Conservation (phyloP, 2,888 invertebrate species). For the Chrysolina americana region DNA sequence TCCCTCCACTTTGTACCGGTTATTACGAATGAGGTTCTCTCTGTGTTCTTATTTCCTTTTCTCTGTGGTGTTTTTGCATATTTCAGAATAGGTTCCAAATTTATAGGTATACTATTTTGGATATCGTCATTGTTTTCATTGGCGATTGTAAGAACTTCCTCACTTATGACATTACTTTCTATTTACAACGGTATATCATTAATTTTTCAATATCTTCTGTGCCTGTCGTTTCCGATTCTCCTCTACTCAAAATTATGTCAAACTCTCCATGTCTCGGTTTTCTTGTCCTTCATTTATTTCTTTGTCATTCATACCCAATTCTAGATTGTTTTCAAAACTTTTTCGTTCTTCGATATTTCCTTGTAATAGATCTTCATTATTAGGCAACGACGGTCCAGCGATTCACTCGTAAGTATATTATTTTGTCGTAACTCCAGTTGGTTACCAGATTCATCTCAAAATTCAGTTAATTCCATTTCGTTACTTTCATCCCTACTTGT, state of each 20-base stretch:
- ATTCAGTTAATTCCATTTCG: no score
- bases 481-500: no score
- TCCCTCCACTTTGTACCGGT: conserved; percentile 17
- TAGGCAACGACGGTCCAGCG: no score
- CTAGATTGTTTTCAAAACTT: no score
- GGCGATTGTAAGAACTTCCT: not conserved
- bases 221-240: not conserved
- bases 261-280: not conserved
- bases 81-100: conserved; percentile 1
- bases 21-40: conserved; percentile 22
- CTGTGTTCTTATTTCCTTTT: conserved; percentile 19
- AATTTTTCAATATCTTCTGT: not conserved
- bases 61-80: conserved; percentile 16
- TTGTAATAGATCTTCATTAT: no score
- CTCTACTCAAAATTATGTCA: not conserved
- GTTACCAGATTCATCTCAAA: no score
- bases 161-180: conserved; percentile 9
- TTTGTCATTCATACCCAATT: not conserved
- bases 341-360: no score
- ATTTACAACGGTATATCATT: conserved; percentile 4
- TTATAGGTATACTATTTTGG: conserved; percentile 9
- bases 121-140: conserved; percentile 2
- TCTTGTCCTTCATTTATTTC: not conserved
- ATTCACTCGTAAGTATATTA: no score
- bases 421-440: no score